A percentile compares a stretch with the other conserved stretches of the same genome.
These are phyloP conservation scores for Microcebus griseorufus DNA, from an alignment of 2,113 vertebrate genomes.

Conservation along the genomic window DNA sequence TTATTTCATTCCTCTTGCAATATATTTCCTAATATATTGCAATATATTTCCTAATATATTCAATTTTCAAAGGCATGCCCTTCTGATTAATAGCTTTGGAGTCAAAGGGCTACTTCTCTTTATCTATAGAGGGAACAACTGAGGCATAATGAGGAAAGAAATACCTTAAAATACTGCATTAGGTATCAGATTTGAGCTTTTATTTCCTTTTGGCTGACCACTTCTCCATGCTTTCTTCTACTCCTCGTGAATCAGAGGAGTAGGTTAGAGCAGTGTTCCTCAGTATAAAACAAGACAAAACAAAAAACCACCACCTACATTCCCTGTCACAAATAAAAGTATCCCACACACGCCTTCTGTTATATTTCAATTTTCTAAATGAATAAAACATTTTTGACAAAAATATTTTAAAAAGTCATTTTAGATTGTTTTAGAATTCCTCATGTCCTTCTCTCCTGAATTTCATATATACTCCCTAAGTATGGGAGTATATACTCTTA, in stretches of 20 bases:
- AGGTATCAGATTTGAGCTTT: background rate
- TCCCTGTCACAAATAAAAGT: background rate
- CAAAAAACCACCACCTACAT: too few relatives aligned
- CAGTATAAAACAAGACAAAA: background rate
- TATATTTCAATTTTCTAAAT: slow-evolving; percentile 26
- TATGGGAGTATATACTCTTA: too few relatives aligned
- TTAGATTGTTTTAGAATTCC: background rate
- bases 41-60: background rate
- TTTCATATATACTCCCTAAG: background rate
- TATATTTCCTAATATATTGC: too few relatives aligned
- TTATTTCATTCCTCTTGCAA: background rate
- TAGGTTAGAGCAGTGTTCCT: background rate
- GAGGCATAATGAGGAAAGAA: background rate
- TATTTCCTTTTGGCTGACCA: background rate
- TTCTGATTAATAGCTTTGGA: background rate
- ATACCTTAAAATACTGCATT: background rate
- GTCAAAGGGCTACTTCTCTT: background rate
- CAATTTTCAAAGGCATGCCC: background rate
- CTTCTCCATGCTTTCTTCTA: background rate
- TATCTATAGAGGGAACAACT: background rate
- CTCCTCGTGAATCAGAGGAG: background rate
- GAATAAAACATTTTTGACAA: background rate
- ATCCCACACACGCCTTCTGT: background rate
- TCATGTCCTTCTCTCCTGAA: background rate
- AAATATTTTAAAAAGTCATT: background rate